phyloP scores from a whole-genome alignment of 2,797 vertebrate genomes.

The Ceryle rudis region DNA sequence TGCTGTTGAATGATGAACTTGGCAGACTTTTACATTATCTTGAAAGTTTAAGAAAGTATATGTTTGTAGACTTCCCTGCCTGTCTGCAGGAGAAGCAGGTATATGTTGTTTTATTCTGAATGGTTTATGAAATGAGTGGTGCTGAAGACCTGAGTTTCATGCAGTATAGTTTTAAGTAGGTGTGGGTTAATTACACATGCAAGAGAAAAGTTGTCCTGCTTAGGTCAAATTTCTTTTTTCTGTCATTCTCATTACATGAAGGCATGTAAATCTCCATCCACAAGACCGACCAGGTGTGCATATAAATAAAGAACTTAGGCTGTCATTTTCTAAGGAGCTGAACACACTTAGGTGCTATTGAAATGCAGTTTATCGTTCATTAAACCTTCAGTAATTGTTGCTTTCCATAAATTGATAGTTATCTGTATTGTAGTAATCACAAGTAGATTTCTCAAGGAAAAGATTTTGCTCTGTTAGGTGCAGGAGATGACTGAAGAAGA shows the following conservation, averaged over 20 bases:
- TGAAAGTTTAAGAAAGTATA: neutral
- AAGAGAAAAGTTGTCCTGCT: neutral
- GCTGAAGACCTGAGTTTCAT: neutral
- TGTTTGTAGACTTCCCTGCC: neutral
- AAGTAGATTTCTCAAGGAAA: neutral
- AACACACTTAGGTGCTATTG: neutral
- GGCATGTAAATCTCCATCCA: neutral
- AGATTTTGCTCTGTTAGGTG: neutral
- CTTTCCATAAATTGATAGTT: conserved; percentile 8
- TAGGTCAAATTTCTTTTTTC: neutral
- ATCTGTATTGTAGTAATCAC: neutral
- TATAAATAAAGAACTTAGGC: neutral
- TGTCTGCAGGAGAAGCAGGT: neutral
- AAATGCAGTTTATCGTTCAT: conserved; percentile 1
- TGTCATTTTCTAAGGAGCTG: neutral
- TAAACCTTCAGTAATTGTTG: neutral
- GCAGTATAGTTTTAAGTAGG: neutral
- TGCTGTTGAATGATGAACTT: neutral
- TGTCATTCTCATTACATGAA: neutral
- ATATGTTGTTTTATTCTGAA: neutral
- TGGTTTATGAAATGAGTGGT: neutral
- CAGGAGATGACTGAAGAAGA: neutral
- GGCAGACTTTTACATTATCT: neutral
- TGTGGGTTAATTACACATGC: neutral
- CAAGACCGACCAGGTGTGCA: neutral